Conservation (phyloP, 1,140 invertebrate genomes). For the Parapsyche elsis region DNA sequence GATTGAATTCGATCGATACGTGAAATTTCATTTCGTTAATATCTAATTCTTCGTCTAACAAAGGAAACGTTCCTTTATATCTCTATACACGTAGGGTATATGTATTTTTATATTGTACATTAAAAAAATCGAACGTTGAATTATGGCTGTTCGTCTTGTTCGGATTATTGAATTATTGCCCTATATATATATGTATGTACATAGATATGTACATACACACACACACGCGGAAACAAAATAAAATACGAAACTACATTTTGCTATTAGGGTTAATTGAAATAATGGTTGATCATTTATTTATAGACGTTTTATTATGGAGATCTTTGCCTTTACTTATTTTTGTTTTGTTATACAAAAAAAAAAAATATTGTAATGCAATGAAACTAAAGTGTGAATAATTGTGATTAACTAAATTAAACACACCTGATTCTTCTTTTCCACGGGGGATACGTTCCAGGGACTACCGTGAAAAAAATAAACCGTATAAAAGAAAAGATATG, state of each 20-base stretch:
- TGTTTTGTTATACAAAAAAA: too few species aligned
- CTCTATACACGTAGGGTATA: too few species aligned
- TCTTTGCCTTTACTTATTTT: too few species aligned
- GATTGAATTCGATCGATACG: neutral
- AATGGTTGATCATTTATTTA: neutral
- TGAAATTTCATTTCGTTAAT: slow-evolving; percentile 27
- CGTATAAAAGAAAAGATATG: too few species aligned
- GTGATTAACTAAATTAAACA: too few species aligned
- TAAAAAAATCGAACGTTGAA: slow-evolving; percentile 16
- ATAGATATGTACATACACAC: too few species aligned
- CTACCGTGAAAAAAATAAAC: too few species aligned
- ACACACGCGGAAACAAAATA: neutral
- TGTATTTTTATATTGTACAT: too few species aligned
- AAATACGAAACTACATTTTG: neutral
- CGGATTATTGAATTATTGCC: slow-evolving; percentile 22
- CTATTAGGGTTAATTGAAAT: neutral
- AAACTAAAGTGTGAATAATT: too few species aligned
- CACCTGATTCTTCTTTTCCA: too few species aligned
- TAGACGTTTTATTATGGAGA: neutral
- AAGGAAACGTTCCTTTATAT: neutral
- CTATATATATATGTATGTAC: neutral
- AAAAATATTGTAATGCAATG: slow-evolving; percentile 1
- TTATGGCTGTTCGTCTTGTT: neutral
- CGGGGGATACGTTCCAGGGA: too few species aligned
- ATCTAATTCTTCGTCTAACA: slow-evolving; percentile 18